Conservation (phyloP, 2,888 invertebrate species). For the Mimachlamys varia region DNA sequence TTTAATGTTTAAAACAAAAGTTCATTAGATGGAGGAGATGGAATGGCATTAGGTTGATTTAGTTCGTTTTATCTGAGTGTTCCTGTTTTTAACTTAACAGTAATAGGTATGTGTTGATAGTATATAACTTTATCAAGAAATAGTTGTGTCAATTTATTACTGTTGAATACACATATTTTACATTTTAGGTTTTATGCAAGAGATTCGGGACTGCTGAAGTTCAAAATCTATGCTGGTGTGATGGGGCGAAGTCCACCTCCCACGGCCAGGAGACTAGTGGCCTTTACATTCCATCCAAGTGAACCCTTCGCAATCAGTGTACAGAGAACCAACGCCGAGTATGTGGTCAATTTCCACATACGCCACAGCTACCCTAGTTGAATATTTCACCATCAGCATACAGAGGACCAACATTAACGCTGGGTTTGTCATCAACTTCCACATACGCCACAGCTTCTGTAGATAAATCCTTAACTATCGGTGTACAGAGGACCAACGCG, state of each 20-base stretch:
- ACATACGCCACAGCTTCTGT: constrained; percentile 87
- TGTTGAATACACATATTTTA: too few relatives aligned
- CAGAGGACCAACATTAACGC: constrained; percentile 95
- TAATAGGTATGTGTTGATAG: too few relatives aligned
- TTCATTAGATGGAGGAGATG: too few relatives aligned
- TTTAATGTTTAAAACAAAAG: too few relatives aligned
- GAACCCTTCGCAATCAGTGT: constrained; percentile 98
- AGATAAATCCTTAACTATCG: constrained; percentile 85
- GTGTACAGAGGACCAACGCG: constrained; percentile 96
- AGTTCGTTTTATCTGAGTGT: too few relatives aligned
- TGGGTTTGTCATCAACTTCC: constrained; percentile 95
- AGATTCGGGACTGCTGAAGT: constrained; percentile 90
- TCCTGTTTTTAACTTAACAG: too few relatives aligned
- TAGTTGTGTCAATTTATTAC: too few relatives aligned
- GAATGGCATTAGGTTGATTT: too few relatives aligned
- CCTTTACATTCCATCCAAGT: constrained; percentile 97
- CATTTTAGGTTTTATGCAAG: constrained; percentile 91
- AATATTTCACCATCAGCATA: constrained; percentile 91
- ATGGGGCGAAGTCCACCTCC: constrained; percentile 84
- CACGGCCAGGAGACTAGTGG: constrained; percentile 89
- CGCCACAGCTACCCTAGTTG: constrained; percentile 83
- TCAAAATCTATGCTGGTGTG: constrained; percentile 87
- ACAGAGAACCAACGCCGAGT: constrained; percentile 95
- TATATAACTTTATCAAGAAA: too few relatives aligned
- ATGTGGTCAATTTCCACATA: constrained; percentile 97